Conservation (phyloP, 1,140 invertebrate genomes). For the Halesus radiatus region DNA sequence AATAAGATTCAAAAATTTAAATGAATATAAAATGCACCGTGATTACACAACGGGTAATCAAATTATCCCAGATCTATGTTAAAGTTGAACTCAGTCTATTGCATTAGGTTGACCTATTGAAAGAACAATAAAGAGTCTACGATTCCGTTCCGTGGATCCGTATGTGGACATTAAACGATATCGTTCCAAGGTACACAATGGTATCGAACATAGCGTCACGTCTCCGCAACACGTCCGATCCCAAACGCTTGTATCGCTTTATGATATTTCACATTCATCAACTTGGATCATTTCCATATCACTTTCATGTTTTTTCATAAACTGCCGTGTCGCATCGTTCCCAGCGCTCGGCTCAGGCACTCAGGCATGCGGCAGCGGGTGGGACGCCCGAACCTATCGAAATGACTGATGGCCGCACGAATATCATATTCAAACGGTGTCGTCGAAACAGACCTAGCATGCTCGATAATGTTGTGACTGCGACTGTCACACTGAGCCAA, state of each 20-base stretch:
- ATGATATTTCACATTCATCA: slow-evolving; percentile 21
- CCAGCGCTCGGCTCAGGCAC: neutral
- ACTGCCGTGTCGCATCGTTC: slow-evolving; percentile 5
- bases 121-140: no score
- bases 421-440: neutral
- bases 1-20: no score
- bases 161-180: no score
- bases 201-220: neutral
- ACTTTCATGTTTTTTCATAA: slow-evolving; percentile 19
- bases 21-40: no score
- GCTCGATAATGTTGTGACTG: slow-evolving; percentile 16
- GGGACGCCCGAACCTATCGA: neutral
- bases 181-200: no score
- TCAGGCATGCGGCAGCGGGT: slow-evolving; percentile 3
- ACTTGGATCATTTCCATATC: slow-evolving; percentile 10
- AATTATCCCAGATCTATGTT: no score
- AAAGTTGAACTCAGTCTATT: no score
- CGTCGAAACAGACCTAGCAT: slow-evolving; percentile 3
- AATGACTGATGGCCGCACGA: slow-evolving; percentile 7
- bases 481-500: neutral
- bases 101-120: no score
- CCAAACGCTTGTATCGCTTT: neutral
- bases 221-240: neutral
- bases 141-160: no score
- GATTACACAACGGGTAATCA: no score